Evolutionary conservation across 1,140 invertebrate species (phyloP), one percentile per base, ranked within the genome.

Genomic region (Ruditapes philippinarum): DNA sequence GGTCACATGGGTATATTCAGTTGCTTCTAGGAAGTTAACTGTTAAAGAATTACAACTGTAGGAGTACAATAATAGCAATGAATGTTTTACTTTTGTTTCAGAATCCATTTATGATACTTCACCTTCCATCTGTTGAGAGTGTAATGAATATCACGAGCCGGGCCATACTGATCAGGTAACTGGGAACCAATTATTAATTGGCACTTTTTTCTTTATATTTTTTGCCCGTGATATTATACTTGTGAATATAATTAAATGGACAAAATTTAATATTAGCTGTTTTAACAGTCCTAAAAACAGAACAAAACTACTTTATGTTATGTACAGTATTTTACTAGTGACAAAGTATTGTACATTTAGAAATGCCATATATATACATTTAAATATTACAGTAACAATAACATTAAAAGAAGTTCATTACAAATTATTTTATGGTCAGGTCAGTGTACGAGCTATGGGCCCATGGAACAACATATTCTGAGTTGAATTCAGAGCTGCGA

Each of bases 371-470:
- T 19, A 7, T 49, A 19, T 49, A n/a, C n/a, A n/a, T n/a, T n/a
- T n/a, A n/a, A n/a, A n/a, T n/a, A n/a, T n/a, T n/a, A n/a, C n/a
- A n/a, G n/a, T n/a, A n/a, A n/a, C n/a, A n/a, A n/a, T n/a, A n/a
- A n/a, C n/a, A n/a, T n/a, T n/a, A n/a, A n/a, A n/a, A n/a, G n/a
- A n/a, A n/a, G n/a, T n/a, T n/a, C n/a, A n/a, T n/a, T n/a, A n/a
- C n/a, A n/a, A n/a, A n/a, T n/a, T n/a, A n/a, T n/a, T n/a, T n/a
- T n/a, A n/a, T n/a, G n/a, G n/a, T n/a, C 70, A 94, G 93, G 65
- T 91, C 97, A 83, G 97, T 98, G 90, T 96, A 98, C 86, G 97
- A 99, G 96, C 93, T 98, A 2, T 98, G 98, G 97, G 96, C 97
- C 7, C 96, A 97, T 94, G 97, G 97, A 0, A 97, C 96, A 82